Percentiles rank a stretch among this genome's conserved stretches.
Conservation (phyloP, 2,797 vertebrate species). For the Neopelma chrysocephalum region DNA sequence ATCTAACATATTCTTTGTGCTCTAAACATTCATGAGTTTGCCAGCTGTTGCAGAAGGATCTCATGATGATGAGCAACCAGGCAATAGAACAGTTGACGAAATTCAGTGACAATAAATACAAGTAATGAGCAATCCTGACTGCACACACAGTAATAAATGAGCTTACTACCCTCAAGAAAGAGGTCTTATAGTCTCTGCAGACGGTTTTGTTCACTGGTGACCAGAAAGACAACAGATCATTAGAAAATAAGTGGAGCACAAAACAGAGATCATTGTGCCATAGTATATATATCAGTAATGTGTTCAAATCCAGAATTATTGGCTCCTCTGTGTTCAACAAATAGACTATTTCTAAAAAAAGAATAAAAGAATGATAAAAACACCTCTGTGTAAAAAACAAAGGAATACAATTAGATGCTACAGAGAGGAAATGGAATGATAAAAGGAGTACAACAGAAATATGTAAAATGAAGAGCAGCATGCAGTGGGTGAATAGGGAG, state of each 20-base stretch:
- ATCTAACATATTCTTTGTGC: not conserved
- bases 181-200: not conserved
- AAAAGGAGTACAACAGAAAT: not conserved
- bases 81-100: not conserved
- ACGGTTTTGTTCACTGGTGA: not conserved
- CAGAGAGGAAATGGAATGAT: not conserved
- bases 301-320: not conserved
- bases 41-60: not conserved
- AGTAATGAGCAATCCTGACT: not conserved
- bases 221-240: not conserved
- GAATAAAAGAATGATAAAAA: not conserved
- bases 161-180: not conserved
- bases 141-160: not conserved
- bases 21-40: not conserved
- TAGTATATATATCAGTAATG: not conserved
- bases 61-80: not conserved
- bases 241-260: not conserved
- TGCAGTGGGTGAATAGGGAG: not conserved
- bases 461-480: not conserved
- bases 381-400: not conserved
- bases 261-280: not conserved
- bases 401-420: not conserved
- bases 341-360: not conserved
- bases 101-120: not conserved
- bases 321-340: not conserved